Evolutionary conservation across 2,888 invertebrate genomes (phyloP).

Genomic region (Eilema griseolum): DNA sequence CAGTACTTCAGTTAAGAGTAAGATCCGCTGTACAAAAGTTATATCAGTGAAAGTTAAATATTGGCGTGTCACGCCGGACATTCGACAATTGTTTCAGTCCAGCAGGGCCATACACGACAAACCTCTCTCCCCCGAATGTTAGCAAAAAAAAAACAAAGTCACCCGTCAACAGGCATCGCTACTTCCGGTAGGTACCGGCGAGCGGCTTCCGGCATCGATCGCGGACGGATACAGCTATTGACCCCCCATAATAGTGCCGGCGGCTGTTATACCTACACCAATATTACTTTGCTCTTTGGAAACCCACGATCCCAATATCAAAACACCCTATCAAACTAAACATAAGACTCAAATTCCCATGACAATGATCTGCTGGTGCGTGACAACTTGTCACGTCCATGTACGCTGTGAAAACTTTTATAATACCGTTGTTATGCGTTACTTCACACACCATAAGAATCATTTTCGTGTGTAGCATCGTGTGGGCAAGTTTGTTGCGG

Average conservation of each 20-base stretch:
- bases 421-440: constrained; percentile 48
- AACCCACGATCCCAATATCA: constrained; percentile 40
- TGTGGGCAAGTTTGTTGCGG: constrained; percentile 43
- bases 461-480: constrained; percentile 45
- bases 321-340: constrained; percentile 38
- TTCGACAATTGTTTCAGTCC: constrained; percentile 48
- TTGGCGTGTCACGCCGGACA: constrained; percentile 39
- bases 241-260: constrained; percentile 69
- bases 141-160: constrained; percentile 60
- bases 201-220: constrained; percentile 75
- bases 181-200: constrained; percentile 67
- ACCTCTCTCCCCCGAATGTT: constrained; percentile 45
- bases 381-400: constrained; percentile 34
- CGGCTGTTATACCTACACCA: constrained; percentile 58
- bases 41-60: constrained; percentile 25
- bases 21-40: not conserved
- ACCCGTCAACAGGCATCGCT: constrained; percentile 52
- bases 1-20: not conserved
- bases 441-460: constrained; percentile 39
- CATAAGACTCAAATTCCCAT: constrained; percentile 50
- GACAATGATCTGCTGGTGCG: constrained; percentile 28
- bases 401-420: constrained; percentile 50
- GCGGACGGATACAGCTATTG: constrained; percentile 71
- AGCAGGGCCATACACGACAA: constrained; percentile 43
- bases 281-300: constrained; percentile 57